Percentiles rank a stretch among this genome's conserved stretches.
phyloP scores from a whole-genome alignment of 2,113 vertebrate genomes.

The Azemiops feae region DNA sequence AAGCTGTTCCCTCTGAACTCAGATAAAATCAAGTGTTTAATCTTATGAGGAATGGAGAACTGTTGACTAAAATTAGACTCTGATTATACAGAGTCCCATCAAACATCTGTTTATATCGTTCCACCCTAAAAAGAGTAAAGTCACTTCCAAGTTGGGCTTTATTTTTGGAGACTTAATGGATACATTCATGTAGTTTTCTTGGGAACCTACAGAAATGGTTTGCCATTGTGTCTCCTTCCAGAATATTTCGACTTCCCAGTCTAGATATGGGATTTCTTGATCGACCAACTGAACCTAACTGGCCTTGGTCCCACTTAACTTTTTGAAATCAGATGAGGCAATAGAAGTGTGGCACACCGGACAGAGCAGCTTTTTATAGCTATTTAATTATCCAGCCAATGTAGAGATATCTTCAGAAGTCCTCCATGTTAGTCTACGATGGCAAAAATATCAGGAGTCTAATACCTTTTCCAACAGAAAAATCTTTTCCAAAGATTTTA shows the following conservation, averaged over 20 bases:
- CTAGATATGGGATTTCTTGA: not conserved
- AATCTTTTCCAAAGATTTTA: not conserved
- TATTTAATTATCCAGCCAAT: not conserved
- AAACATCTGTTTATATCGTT: not conserved
- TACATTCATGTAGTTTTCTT: not conserved
- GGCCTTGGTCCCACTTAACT: not conserved
- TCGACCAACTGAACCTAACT: not conserved
- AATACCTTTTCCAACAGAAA: not conserved
- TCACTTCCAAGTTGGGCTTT: not conserved
- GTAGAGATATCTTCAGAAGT: not conserved
- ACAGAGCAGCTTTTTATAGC: not conserved
- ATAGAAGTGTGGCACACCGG: not conserved
- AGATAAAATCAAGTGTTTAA: not conserved
- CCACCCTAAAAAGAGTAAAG: not conserved
- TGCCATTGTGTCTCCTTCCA: not conserved
- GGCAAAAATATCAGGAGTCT: not conserved
- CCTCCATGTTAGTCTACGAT: not conserved
- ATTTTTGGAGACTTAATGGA: not conserved
- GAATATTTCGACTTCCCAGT: not conserved
- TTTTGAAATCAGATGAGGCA: not conserved
- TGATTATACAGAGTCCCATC: not conserved
- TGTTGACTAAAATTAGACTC: not conserved
- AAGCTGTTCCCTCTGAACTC: not conserved
- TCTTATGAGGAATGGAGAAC: not conserved
- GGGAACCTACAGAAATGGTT: not conserved